Evolutionary conservation across 1,140 invertebrate genomes (phyloP).

Genomic region (Zaprionus taronus): DNA sequence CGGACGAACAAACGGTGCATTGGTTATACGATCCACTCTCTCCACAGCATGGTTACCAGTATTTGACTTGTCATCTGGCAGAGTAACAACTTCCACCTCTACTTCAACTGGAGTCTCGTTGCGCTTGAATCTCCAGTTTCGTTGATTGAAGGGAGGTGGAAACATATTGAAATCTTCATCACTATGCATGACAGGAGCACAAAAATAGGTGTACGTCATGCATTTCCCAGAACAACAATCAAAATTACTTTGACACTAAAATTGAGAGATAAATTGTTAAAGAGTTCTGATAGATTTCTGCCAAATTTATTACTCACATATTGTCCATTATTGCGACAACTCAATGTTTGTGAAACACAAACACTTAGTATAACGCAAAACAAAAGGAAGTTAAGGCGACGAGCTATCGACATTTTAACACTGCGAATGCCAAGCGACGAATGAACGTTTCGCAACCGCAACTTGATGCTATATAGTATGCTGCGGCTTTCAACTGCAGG

Average conservation of each 20-base stretch:
- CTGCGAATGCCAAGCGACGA: conserved; percentile 42
- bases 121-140: neutral
- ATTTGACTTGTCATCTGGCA: conserved; percentile 17
- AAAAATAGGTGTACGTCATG: conserved; percentile 61
- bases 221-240: conserved; percentile 79
- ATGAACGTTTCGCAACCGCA: conserved; percentile 36
- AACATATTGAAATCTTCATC: neutral
- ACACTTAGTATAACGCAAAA: conserved; percentile 27
- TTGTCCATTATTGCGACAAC: conserved; percentile 49
- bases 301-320: conserved; percentile 53
- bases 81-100: conserved; percentile 10
- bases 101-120: neutral
- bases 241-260: conserved; percentile 67
- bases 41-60: conserved; percentile 19
- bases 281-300: neutral
- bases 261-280: neutral
- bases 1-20: neutral
- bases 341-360: neutral
- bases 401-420: conserved; percentile 48
- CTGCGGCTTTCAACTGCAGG: neutral
- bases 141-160: neutral
- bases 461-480: conserved; percentile 14
- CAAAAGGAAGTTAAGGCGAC: conserved; percentile 11
- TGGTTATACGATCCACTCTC: conserved; percentile 28
- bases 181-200: conserved; percentile 30